Conservation (phyloP, 1,140 invertebrate species). For the Drosophila insularis region DNA sequence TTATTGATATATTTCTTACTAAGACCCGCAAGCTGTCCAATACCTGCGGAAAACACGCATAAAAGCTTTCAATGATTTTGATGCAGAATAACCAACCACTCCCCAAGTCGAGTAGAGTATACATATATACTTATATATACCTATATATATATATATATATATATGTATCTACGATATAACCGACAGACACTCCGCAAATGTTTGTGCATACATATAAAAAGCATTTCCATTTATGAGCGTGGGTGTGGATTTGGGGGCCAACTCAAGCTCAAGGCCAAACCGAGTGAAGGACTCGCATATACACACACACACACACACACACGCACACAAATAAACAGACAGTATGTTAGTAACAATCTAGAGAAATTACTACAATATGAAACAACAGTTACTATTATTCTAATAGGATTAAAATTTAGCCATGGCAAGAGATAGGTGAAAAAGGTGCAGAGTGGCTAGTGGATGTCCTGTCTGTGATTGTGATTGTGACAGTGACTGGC, state of each 20-base stretch:
- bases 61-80: conserved; percentile 36
- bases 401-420: conserved; percentile 67
- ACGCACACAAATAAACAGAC: background rate
- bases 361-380: conserved; percentile 56
- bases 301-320: background rate
- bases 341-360: conserved; percentile 29
- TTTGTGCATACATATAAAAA: conserved; percentile 53
- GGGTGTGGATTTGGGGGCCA: background rate
- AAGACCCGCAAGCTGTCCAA: conserved; percentile 36
- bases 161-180: too few species aligned
- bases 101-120: conserved; percentile 28
- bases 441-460: background rate
- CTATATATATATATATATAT: too few species aligned
- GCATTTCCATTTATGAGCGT: conserved; percentile 34
- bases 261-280: conserved; percentile 57
- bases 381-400: conserved; percentile 56
- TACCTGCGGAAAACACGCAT: conserved; percentile 40
- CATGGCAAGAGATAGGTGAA: conserved; percentile 3
- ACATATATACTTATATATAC: too few species aligned
- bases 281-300: conserved; percentile 21
- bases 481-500: conserved; percentile 18
- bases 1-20: background rate
- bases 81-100: conserved; percentile 32
- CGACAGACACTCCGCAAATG: conserved; percentile 32
- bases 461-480: conserved; percentile 15